Evolutionary conservation across 2,888 invertebrate species (phyloP).

Genomic region (Nomada fucata): DNA sequence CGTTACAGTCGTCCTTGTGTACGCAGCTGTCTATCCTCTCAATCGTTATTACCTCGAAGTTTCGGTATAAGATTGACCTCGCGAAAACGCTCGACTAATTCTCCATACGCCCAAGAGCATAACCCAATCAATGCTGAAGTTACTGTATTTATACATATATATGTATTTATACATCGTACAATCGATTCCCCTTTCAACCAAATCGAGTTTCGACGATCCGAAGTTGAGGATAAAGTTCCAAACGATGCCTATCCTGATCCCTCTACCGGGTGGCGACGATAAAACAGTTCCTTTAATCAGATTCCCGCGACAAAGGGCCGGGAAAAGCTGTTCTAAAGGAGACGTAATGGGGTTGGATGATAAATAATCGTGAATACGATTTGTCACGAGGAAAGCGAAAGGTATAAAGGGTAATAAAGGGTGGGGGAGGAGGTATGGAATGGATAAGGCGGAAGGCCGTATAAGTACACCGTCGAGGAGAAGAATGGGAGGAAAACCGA

Average conservation of each 20-base stretch:
- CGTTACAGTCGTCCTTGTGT: conserved; percentile 6
- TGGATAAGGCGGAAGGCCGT: conserved; percentile 17
- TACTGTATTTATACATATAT: too few relatives aligned
- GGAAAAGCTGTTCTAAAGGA: conserved; percentile 24
- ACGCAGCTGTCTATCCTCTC: conserved; percentile 22
- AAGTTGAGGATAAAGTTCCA: neutral
- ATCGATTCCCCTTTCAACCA: neutral
- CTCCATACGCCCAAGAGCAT: too few relatives aligned
- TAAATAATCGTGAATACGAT: conserved; percentile 68
- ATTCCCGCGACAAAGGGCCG: conserved; percentile 14
- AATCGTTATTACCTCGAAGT: neutral
- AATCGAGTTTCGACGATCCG: neutral
- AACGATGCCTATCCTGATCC: neutral
- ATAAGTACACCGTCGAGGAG: conserved; percentile 4
- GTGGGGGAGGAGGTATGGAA: neutral
- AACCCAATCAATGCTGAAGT: too few relatives aligned
- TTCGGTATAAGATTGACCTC: too few relatives aligned
- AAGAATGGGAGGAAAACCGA: neutral
- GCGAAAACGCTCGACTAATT: too few relatives aligned
- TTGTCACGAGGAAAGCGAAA: conserved; percentile 45
- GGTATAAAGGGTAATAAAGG: conserved; percentile 28
- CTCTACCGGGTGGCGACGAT: neutral
- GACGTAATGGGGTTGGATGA: conserved; percentile 54
- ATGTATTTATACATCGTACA: neutral
- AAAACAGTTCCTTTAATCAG: conserved; percentile 30